These are phyloP conservation scores for Leptogaster cylindrica DNA, from an alignment of 2,888 invertebrate genomes.

Conservation along the genomic window DNA sequence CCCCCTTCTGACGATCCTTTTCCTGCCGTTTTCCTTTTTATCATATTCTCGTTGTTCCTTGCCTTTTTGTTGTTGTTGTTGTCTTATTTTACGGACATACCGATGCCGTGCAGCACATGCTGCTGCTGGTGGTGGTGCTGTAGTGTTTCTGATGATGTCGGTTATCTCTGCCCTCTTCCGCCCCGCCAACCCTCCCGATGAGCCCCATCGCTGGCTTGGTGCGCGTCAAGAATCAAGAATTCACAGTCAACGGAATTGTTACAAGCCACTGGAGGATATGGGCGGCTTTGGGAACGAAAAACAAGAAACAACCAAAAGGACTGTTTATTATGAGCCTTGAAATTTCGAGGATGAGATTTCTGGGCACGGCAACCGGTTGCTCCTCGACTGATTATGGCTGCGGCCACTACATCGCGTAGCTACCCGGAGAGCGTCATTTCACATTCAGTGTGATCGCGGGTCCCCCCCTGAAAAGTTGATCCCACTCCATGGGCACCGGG, in stretches of 20 bases:
- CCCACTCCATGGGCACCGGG: slow-evolving; percentile 13
- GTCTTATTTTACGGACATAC: too few relatives aligned
- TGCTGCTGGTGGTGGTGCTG: not conserved
- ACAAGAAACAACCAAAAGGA: slow-evolving; percentile 27
- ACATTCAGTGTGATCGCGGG: too few relatives aligned
- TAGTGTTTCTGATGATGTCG: too few relatives aligned
- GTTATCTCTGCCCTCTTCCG: slow-evolving; percentile 10
- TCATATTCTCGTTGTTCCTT: slow-evolving; percentile 1
- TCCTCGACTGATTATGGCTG: too few relatives aligned
- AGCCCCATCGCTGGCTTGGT: slow-evolving; percentile 12
- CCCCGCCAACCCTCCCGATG: too few relatives aligned
- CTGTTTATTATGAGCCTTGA: slow-evolving; percentile 35
- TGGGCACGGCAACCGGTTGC: slow-evolving; percentile 21
- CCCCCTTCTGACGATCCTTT: slow-evolving; percentile 38
- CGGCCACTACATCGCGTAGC: too few relatives aligned
- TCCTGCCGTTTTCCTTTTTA: slow-evolving; percentile 36
- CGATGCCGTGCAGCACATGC: slow-evolving; percentile 4
- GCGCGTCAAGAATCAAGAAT: slow-evolving; percentile 25
- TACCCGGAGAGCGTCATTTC: too few relatives aligned
- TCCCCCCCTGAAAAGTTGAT: slow-evolving; percentile 6
- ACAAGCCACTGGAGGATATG: slow-evolving; percentile 29
- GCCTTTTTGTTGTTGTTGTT: too few relatives aligned
- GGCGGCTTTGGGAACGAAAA: slow-evolving; percentile 31
- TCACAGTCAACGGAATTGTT: not conserved
- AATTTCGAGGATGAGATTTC: slow-evolving; percentile 30